phyloP scores from a whole-genome alignment of 1,140 invertebrate species.

The Bilobella aurantiaca region DNA sequence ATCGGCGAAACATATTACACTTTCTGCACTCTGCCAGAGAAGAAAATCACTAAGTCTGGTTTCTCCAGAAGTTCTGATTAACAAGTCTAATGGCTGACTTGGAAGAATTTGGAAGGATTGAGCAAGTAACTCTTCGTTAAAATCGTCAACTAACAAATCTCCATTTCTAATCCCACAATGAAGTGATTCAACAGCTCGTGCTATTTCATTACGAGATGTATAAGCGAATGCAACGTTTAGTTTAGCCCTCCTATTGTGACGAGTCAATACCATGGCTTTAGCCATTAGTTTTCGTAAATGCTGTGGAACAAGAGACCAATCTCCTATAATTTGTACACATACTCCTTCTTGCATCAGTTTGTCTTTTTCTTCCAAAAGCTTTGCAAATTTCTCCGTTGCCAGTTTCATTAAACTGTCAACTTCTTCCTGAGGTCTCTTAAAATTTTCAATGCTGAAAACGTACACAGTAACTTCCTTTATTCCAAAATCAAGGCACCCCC shows the following conservation, averaged over 20 bases:
- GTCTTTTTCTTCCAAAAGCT: conserved; percentile 46
- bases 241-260: conserved; percentile 65
- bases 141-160: conserved; percentile 52
- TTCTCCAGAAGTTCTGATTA: conserved; percentile 95
- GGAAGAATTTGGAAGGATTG: conserved; percentile 66
- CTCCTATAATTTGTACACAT: conserved; percentile 77
- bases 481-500: conserved; percentile 54
- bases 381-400: background rate
- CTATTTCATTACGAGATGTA: conserved; percentile 79
- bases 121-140: conserved; percentile 65
- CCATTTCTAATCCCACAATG: conserved; percentile 49
- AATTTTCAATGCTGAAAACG: conserved; percentile 62
- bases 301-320: conserved; percentile 63
- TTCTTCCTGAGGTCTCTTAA: conserved; percentile 45
- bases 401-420: background rate
- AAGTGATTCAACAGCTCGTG: conserved; percentile 55
- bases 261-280: conserved; percentile 65
- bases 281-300: conserved; percentile 66
- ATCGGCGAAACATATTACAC: conserved; percentile 62
- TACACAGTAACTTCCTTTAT: conserved; percentile 58
- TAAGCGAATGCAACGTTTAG: conserved; percentile 86
- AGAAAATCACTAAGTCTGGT: conserved; percentile 89
- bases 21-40: conserved; percentile 67
- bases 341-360: conserved; percentile 74
- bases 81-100: conserved; percentile 66